phyloP scores from a whole-genome alignment of 2,888 invertebrate species.

The Lochmaea crataegi region DNA sequence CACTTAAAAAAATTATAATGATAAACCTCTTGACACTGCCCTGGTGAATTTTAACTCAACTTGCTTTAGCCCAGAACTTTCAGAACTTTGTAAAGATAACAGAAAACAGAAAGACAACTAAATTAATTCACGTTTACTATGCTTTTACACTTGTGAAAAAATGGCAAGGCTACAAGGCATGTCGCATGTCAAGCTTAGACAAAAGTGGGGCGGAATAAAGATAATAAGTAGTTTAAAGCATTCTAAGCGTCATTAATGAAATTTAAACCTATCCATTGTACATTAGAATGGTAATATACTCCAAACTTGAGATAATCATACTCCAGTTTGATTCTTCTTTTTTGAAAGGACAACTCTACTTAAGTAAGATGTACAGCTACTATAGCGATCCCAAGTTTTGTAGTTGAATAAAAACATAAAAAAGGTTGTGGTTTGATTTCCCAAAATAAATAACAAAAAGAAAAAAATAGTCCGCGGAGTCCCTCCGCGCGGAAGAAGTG shows the following conservation, averaged over 20 bases:
- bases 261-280: neutral
- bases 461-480: too few species aligned
- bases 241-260: neutral
- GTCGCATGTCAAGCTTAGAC: conserved; percentile 4
- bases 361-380: neutral
- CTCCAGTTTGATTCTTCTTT: neutral
- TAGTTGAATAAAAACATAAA: too few species aligned
- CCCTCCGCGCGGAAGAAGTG: too few species aligned
- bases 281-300: neutral
- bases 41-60: neutral
- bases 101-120: neutral
- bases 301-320: neutral
- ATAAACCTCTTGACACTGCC: neutral
- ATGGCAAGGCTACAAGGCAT: conserved; percentile 1
- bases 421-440: too few species aligned
- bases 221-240: neutral
- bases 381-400: too few species aligned
- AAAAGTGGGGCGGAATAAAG: neutral
- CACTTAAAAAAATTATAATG: neutral
- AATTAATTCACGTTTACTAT: neutral
- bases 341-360: neutral
- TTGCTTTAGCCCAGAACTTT: neutral
- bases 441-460: too few species aligned
- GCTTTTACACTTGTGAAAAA: neutral
- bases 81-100: neutral